A percentile compares a stretch with the other conserved stretches of the same genome.
Conservation (phyloP, 2,797 vertebrate genomes). For the Pantherophis alleghaniensis region DNA sequence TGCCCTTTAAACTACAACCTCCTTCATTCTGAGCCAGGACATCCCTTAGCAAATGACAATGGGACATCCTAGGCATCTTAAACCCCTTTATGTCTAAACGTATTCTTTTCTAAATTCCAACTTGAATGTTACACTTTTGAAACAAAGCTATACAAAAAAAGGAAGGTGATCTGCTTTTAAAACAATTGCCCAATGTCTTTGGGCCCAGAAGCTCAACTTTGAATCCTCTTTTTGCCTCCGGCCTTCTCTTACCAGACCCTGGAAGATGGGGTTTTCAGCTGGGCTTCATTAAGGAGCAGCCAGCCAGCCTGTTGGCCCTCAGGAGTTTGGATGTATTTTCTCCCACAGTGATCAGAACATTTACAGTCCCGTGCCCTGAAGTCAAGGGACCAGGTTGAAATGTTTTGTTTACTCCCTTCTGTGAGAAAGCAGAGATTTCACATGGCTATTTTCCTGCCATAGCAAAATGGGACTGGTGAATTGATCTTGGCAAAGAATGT, state of each 20-base stretch:
- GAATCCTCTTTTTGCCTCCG: constrained; percentile 7
- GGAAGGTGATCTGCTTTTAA: background rate
- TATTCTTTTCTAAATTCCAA: background rate
- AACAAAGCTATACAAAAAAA: background rate
- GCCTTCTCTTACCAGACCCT: constrained; percentile 50
- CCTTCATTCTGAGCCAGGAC: background rate
- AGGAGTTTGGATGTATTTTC: constrained; percentile 57
- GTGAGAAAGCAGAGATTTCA: constrained; percentile 25
- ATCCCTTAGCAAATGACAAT: background rate
- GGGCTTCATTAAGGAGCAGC: constrained; percentile 56
- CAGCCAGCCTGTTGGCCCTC: constrained; percentile 14
- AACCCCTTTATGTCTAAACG: background rate
- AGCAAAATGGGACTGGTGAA: constrained; percentile 5
- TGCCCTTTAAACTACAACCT: background rate
- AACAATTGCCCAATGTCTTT: background rate
- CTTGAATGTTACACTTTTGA: background rate
- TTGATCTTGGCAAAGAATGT: background rate
- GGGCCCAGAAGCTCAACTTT: constrained; percentile 46
- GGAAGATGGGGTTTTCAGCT: constrained; percentile 60
- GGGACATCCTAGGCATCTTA: background rate
- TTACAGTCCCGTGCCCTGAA: constrained; percentile 53
- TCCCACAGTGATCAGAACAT: constrained; percentile 61
- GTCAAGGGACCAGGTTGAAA: constrained; percentile 53
- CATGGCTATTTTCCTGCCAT: constrained; percentile 11
- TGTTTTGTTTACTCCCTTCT: constrained; percentile 42